Conservation (phyloP, 2,888 invertebrate genomes). For the Ellobium chinense region DNA sequence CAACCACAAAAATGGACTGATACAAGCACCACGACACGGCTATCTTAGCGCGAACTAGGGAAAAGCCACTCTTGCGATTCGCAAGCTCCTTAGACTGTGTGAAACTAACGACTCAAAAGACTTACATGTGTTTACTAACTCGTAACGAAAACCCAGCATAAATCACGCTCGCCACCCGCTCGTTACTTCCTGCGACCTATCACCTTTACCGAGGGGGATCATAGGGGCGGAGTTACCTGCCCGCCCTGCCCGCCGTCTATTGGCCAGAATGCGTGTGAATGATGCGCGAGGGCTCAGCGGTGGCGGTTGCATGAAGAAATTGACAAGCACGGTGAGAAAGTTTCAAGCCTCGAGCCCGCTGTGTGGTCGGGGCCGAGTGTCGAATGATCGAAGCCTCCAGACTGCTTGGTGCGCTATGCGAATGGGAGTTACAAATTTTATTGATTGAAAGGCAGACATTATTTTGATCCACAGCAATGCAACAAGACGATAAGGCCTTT, state of each 20-base stretch:
- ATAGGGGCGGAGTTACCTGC: not conserved
- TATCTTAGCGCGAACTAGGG: constrained; percentile 13
- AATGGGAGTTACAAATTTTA: not conserved
- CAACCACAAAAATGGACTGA: too few relatives aligned
- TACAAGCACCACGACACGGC: constrained; percentile 10
- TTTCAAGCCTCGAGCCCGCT: not conserved
- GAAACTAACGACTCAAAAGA: constrained; percentile 38
- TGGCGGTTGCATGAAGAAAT: constrained; percentile 30
- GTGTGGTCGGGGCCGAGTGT: not conserved
- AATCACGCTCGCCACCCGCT: constrained; percentile 43
- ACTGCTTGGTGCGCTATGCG: not conserved
- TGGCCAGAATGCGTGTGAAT: not conserved
- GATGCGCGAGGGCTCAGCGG: not conserved
- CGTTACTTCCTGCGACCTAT: constrained; percentile 44
- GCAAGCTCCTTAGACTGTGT: constrained; percentile 9
- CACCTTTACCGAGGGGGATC: constrained; percentile 2
- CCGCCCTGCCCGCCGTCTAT: not conserved
- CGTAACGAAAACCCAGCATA: constrained; percentile 23
- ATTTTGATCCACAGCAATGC: too few relatives aligned
- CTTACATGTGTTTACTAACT: constrained; percentile 43
- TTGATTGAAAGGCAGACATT: not conserved
- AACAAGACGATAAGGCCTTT: too few relatives aligned
- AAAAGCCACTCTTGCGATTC: constrained; percentile 20
- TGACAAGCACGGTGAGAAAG: constrained; percentile 13
- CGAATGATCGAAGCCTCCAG: not conserved